Evolutionary conservation across 2,888 invertebrate species (phyloP).

Genomic region (Mesorhabditis sp.): DNA sequence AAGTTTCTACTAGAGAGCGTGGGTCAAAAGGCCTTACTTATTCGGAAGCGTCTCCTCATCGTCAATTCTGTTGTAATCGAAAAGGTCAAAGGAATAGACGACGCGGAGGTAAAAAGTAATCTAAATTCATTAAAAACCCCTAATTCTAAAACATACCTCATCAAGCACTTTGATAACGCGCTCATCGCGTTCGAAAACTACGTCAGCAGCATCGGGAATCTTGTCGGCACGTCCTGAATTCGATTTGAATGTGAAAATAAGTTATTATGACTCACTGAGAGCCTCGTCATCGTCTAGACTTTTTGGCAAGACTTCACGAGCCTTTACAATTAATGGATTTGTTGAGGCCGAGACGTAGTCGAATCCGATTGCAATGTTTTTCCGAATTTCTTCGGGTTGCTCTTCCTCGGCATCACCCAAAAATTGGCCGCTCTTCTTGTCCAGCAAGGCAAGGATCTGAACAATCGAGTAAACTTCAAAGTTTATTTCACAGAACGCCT

Average conservation of each 20-base stretch:
- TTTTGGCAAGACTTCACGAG: neutral
- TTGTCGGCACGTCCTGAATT: slow-evolving; percentile 15
- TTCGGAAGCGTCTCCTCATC: slow-evolving; percentile 99
- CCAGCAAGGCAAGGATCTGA: slow-evolving; percentile 61
- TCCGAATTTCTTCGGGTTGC: slow-evolving; percentile 23
- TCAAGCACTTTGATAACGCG: slow-evolving; percentile 72
- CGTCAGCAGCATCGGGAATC: slow-evolving; percentile 36
- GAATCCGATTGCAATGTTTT: slow-evolving; percentile 33
- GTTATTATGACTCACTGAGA: slow-evolving; percentile 50
- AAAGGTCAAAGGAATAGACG: slow-evolving; percentile 97
- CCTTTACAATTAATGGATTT: slow-evolving; percentile 7
- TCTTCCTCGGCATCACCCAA: slow-evolving; percentile 41
- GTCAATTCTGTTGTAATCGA: slow-evolving; percentile 96
- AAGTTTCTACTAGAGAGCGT: neutral
- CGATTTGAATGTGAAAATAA: neutral
- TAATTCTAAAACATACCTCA: slow-evolving; percentile 58
- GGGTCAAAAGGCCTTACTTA: slow-evolving; percentile 36
- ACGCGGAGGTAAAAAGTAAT: slow-evolving; percentile 87
- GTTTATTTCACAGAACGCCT: neutral
- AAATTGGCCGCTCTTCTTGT: slow-evolving; percentile 60
- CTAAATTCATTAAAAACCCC: neutral
- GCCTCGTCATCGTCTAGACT: slow-evolving; percentile 93
- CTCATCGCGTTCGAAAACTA: slow-evolving; percentile 71
- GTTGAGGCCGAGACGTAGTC: neutral
- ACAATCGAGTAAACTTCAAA: slow-evolving; percentile 7